Conservation (phyloP, 2,113 vertebrate species). For the Cairina moschata region DNA sequence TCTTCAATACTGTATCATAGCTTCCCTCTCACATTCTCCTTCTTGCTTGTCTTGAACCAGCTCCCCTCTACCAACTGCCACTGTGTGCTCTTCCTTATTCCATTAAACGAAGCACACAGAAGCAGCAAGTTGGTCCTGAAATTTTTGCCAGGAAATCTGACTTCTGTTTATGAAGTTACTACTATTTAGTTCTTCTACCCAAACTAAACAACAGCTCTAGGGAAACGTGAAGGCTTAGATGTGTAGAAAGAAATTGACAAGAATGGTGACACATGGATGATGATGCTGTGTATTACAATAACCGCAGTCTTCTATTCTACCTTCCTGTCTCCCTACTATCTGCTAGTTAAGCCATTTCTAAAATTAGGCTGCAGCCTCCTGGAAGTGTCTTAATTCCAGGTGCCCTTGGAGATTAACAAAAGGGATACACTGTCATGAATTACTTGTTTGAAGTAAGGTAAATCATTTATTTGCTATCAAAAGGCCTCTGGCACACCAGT, state of each 20-base stretch:
- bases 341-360: constrained; percentile 20
- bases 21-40: neutral
- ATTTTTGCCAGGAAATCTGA: neutral
- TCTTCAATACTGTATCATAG: neutral
- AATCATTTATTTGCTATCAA: neutral
- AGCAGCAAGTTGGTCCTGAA: neutral
- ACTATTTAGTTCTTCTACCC: neutral
- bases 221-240: neutral
- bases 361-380: neutral
- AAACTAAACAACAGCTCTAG: neutral
- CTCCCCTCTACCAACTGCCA: neutral
- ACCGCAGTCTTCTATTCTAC: neutral
- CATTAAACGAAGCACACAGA: neutral
- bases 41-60: neutral
- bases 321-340: neutral
- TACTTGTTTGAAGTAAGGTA: neutral
- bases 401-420: neutral
- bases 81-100: neutral
- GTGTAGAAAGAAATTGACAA: neutral
- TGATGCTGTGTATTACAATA: neutral
- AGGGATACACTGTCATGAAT: neutral
- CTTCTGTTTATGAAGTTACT: neutral
- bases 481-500: neutral
- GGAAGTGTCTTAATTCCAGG: neutral
- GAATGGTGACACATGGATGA: neutral